Conservation (phyloP, 2,888 invertebrate genomes). For the Eubasilissa splendida region DNA sequence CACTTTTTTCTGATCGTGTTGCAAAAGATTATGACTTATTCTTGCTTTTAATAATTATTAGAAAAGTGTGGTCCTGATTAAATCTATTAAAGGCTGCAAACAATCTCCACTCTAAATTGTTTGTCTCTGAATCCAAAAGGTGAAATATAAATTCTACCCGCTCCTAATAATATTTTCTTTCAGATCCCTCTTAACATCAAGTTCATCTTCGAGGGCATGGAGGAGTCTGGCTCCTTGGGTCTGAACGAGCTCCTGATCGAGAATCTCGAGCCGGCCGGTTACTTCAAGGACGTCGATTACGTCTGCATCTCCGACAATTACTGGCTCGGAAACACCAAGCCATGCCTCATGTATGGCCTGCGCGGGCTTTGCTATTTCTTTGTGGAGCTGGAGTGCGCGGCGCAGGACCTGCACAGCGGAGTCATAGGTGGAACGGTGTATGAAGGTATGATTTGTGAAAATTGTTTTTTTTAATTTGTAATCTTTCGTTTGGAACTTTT, state of each 20-base stretch:
- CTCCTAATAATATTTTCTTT: background rate
- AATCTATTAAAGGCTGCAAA: too few species aligned
- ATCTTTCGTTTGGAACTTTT: too few species aligned
- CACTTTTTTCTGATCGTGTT: too few species aligned
- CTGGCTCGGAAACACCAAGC: constrained; percentile 97
- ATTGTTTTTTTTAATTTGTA: too few species aligned
- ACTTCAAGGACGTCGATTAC: constrained; percentile 89
- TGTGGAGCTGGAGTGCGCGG: constrained; percentile 89
- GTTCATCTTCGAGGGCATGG: constrained; percentile 99
- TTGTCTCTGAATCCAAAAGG: too few species aligned
- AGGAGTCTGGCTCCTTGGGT: constrained; percentile 97
- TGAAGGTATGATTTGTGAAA: constrained; percentile 66
- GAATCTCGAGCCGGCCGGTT: constrained; percentile 75
- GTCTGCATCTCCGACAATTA: constrained; percentile 99
- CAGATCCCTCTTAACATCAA: constrained; percentile 83
- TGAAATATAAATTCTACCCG: too few species aligned
- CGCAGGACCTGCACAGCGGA: constrained; percentile 96
- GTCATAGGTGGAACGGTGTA: constrained; percentile 94
- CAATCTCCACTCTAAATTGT: too few species aligned
- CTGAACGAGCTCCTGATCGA: constrained; percentile 85
- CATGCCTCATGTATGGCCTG: constrained; percentile 97
- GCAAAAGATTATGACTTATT: too few species aligned
- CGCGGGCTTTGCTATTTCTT: constrained; percentile 94
- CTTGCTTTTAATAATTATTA: too few species aligned
- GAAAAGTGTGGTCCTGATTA: too few species aligned